Conservation (phyloP, 2,113 vertebrate species). For the Apteryx mantelli region DNA sequence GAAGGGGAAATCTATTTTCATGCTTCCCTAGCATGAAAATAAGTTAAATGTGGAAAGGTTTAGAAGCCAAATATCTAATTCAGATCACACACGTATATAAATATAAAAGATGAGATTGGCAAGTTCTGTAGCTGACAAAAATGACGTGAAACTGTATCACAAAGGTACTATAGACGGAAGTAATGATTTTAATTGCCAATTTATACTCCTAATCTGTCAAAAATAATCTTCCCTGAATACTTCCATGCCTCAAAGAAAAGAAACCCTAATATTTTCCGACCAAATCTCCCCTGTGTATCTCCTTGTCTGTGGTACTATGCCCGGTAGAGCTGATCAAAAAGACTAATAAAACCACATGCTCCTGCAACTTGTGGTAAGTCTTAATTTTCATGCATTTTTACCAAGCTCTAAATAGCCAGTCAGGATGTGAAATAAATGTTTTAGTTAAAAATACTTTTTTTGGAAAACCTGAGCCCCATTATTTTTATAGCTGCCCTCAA, state of each 20-base stretch:
- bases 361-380: not conserved
- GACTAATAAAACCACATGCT: not conserved
- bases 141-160: not conserved
- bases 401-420: not conserved
- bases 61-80: not conserved
- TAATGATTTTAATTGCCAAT: not conserved
- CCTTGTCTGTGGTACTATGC: not conserved
- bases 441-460: not conserved
- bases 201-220: not conserved
- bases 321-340: not conserved
- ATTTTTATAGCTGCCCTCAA: not conserved
- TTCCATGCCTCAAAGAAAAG: not conserved
- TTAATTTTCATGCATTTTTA: not conserved
- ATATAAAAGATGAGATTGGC: not conserved
- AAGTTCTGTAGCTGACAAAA: not conserved
- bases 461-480: not conserved
- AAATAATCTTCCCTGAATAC: not conserved
- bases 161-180: not conserved
- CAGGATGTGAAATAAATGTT: not conserved
- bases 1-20: constrained; percentile 8
- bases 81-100: not conserved
- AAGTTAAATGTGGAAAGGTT: not conserved
- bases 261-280: not conserved
- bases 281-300: not conserved
- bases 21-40: not conserved